Conservation (phyloP, 2,113 vertebrate species). For the Arothron firmamentum region DNA sequence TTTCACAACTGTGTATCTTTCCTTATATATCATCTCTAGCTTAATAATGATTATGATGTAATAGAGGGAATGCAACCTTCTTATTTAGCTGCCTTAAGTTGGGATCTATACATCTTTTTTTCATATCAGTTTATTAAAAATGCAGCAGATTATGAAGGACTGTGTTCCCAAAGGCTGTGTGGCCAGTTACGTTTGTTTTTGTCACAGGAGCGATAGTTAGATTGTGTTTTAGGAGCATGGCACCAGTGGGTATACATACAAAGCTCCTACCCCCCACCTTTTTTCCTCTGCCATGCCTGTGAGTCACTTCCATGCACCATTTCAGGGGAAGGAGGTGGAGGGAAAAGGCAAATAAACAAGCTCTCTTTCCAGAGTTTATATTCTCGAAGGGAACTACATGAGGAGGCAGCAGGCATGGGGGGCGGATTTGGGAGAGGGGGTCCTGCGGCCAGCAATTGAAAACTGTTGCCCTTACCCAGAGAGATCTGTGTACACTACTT, state of each 20-base stretch:
- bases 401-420: conserved; percentile 12
- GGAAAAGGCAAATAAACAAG: conserved; percentile 76
- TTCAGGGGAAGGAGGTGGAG: conserved; percentile 59
- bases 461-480: conserved; percentile 72
- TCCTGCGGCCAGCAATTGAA: conserved; percentile 65
- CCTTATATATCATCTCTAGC: conserved; percentile 46
- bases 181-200: conserved; percentile 8
- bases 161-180: not conserved
- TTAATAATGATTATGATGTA: conserved; percentile 49
- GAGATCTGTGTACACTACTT: conserved; percentile 73
- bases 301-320: conserved; percentile 69
- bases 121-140: conserved; percentile 16
- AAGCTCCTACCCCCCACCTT: conserved; percentile 22
- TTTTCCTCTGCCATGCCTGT: conserved; percentile 54
- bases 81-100: not conserved
- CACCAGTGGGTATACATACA: conserved; percentile 41
- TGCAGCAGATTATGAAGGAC: not conserved
- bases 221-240: conserved; percentile 38
- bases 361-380: conserved; percentile 70
- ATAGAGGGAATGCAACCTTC: conserved; percentile 3
- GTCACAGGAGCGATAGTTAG: conserved; percentile 7
- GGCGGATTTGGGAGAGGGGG: conserved; percentile 3
- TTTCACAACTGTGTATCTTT: conserved; percentile 32
- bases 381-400: conserved; percentile 66
- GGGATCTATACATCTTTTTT: conserved; percentile 1